Percentiles rank a stretch among this genome's conserved stretches.
phyloP scores from a whole-genome alignment of 2,113 vertebrate genomes.

The Cacatua alba region DNA sequence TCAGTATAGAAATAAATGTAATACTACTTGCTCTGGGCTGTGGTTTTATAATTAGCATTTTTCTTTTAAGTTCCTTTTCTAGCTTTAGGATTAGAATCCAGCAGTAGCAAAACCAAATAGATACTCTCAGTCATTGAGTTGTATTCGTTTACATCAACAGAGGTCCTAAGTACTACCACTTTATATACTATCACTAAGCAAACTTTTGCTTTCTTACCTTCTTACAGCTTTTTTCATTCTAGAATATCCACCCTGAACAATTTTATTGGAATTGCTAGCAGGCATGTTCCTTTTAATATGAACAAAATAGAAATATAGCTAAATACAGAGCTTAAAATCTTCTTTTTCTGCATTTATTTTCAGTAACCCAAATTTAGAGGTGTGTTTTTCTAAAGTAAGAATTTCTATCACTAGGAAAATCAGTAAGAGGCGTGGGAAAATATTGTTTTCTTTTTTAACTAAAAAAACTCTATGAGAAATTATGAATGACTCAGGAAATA shows the following conservation, averaged over 20 bases:
- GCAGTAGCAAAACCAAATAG: neutral
- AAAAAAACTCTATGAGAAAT: neutral
- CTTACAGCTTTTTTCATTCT: neutral
- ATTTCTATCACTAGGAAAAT: neutral
- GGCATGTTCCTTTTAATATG: neutral
- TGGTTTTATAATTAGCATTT: slow-evolving; percentile 58
- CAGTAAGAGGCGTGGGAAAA: neutral
- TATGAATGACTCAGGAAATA: neutral
- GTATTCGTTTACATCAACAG: neutral
- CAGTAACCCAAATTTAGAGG: neutral
- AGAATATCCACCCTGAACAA: neutral
- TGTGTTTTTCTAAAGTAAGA: neutral
- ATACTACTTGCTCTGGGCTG: slow-evolving; percentile 30
- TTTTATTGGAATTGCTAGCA: neutral
- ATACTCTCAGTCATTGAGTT: neutral
- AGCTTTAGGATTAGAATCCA: slow-evolving; percentile 28
- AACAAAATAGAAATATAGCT: neutral
- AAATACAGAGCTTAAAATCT: neutral
- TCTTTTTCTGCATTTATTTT: neutral
- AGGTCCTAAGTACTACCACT: neutral
- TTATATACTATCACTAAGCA: neutral
- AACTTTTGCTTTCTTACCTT: neutral
- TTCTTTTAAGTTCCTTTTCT: slow-evolving; percentile 48
- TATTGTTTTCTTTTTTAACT: neutral
- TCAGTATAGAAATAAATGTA: slow-evolving; percentile 13